phyloP scores from a whole-genome alignment of 2,888 invertebrate genomes.

The Cataglyphis rosenhaueri region DNA sequence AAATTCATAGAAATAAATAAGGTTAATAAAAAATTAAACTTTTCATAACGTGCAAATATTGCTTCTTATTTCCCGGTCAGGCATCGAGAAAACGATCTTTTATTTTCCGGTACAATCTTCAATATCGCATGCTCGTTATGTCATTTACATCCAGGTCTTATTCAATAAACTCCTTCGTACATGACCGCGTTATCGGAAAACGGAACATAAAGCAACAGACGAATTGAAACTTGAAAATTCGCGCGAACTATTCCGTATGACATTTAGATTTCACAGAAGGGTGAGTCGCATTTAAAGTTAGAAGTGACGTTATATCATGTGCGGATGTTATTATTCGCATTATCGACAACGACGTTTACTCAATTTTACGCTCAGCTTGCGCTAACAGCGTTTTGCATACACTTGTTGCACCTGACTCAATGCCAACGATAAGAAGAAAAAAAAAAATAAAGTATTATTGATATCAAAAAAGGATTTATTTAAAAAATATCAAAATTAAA shows the following conservation, averaged over 20 bases:
- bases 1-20: not conserved
- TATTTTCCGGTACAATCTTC: constrained; percentile 40
- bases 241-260: not conserved
- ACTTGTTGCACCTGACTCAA: constrained; percentile 69
- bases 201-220: constrained; percentile 38
- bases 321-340: constrained; percentile 58
- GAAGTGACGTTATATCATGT: constrained; percentile 5
- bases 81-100: not conserved
- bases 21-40: constrained; percentile 7
- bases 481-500: constrained; percentile 52
- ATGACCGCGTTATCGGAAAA: constrained; percentile 44
- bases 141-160: constrained; percentile 19
- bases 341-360: constrained; percentile 57
- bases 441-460: constrained; percentile 13
- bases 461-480: constrained; percentile 58
- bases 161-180: constrained; percentile 20
- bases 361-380: constrained; percentile 62
- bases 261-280: constrained; percentile 45
- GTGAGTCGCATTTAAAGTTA: constrained; percentile 34
- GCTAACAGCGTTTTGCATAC: constrained; percentile 47
- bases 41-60: not conserved
- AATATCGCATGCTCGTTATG: constrained; percentile 36
- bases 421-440: constrained; percentile 34
- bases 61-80: not conserved
- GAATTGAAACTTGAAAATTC: constrained; percentile 49